Evolutionary conservation across 2,888 invertebrate genomes (phyloP).

Genomic region (Cactoblastis cactorum): DNA sequence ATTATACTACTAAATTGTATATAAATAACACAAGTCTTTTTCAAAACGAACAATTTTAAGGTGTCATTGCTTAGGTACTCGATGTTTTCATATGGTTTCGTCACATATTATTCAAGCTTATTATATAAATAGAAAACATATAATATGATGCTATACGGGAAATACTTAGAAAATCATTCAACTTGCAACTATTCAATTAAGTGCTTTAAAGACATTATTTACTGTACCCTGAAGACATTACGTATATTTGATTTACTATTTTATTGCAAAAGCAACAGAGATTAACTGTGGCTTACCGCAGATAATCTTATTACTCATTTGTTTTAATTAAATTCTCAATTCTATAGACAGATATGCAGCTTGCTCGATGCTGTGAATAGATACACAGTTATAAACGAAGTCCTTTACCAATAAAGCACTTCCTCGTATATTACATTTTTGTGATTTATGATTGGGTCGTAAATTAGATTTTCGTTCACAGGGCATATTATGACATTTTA

Average conservation of each 20-base stretch:
- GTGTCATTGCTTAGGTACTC: too few relatives aligned
- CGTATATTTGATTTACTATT: background rate
- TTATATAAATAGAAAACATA: background rate
- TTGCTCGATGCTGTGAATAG: background rate
- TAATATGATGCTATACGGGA: background rate
- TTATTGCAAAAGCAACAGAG: background rate
- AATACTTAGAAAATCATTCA: background rate
- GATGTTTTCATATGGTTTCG: too few relatives aligned
- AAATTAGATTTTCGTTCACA: background rate
- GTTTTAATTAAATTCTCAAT: conserved; percentile 5
- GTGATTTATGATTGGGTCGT: background rate
- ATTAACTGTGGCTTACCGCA: background rate
- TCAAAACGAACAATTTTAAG: too few relatives aligned
- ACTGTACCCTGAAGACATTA: conserved; percentile 8
- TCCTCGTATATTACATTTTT: background rate
- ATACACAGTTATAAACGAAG: background rate
- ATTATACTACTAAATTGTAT: too few relatives aligned
- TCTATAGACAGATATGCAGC: background rate
- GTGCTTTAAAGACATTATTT: too few relatives aligned
- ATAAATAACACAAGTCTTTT: too few relatives aligned
- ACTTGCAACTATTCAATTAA: too few relatives aligned
- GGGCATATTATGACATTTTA: background rate
- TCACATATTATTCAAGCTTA: too few relatives aligned
- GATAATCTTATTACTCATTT: background rate
- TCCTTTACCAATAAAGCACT: background rate